These are phyloP conservation scores for Halcyon malimbica DNA, from an alignment of 2,113 vertebrate genomes.

Conservation along the genomic window DNA sequence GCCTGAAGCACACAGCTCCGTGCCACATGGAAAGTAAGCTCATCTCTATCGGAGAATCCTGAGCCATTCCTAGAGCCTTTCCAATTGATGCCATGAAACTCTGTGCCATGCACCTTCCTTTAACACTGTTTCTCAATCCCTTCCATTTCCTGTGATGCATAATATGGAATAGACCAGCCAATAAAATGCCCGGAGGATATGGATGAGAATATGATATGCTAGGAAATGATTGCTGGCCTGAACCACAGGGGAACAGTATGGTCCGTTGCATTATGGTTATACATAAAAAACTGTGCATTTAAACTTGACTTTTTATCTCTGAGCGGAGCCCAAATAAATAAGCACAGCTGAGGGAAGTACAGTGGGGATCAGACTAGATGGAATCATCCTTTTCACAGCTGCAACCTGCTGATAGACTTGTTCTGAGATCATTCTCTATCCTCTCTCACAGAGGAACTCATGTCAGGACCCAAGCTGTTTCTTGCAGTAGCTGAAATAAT, in stretches of 20 bases:
- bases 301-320: conserved; percentile 2
- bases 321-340: conserved; percentile 23
- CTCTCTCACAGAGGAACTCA: background rate
- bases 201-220: background rate
- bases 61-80: background rate
- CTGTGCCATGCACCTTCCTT: background rate
- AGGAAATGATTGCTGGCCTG: background rate
- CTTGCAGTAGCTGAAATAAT: background rate
- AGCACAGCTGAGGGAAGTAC: background rate
- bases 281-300: background rate
- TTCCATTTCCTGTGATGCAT: background rate
- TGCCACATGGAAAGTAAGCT: background rate
- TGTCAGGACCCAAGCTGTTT: background rate
- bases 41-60: background rate
- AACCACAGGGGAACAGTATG: background rate
- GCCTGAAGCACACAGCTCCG: background rate
- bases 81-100: background rate
- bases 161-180: background rate
- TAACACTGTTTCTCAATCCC: background rate
- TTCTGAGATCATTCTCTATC: background rate
- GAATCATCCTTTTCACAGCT: conserved; percentile 9
- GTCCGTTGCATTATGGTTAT: background rate
- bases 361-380: background rate
- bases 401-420: background rate
- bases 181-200: background rate